Base-by-base conservation (phyloP, 2,113 vertebrate species). In the Bubo scandiacus region DNA sequence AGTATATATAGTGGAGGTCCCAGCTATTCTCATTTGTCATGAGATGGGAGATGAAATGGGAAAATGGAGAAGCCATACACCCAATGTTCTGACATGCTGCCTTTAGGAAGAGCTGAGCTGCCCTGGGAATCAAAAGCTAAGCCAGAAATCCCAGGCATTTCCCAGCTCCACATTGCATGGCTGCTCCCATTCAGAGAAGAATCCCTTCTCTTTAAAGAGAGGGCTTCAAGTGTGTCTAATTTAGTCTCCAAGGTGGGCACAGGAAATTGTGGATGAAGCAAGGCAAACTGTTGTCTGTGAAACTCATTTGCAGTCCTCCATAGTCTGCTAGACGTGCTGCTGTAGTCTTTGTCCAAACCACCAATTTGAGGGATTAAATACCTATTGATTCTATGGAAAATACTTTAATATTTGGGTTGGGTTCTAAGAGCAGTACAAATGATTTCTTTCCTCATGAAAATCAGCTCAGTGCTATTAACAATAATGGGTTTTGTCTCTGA, bases 151-250 rank as follows among this genome's bases (percentile, higher is more conserved):
- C 94, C 80, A 11, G 58, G 83, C 79, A 51, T 85, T 97, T 81
- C 94, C 94, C 74, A 85, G 80, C 92, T 97, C 96, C 97, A 97
- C 95, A 70, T 88, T 97, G 98, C 98, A 96, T 98, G 98, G 98
- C 95, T 96, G 97, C 98, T 94, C 97, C 98, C 97, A 98, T 98
- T 98, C 97, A 98, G 65, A 23, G 61, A 92, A 75, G 91, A 98
- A 94, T 98, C 96, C 92, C 95, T 73, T 73, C 85, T n/a, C 94
- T 90, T 97, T 95, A 65, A 51, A 96, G 97, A 97, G 96, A 96
- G 97, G 97, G 59, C 65, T 91, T 52, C 62, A 82, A 82, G 75
- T 86, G 95, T 82, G 91, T 70, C 95, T 78, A 47, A 88, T 89
- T 86, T 13, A 27, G 52, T 92, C 97, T 63, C 84, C 81, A 55